Base-by-base conservation (phyloP, 2,797 vertebrate genomes). In the Phataginus tricuspis region DNA sequence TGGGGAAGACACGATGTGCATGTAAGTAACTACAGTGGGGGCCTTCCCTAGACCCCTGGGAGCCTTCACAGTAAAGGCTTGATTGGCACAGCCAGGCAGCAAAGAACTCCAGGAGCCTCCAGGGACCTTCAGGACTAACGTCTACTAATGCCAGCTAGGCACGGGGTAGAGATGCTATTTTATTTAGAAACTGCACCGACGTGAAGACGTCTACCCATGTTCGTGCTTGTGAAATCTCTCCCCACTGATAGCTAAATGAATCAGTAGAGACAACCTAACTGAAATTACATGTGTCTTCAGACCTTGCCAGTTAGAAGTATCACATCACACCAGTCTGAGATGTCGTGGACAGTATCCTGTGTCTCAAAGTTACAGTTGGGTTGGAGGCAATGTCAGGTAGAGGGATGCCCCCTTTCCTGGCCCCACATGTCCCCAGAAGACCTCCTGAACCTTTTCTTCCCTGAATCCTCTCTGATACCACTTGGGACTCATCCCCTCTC, bases 11-110 rank as follows among this genome's bases (percentile, higher is more conserved):
- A 15, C 7, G 7, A 29, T 2, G 27, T 74, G 29, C 45, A 45
- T 11, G 11, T 45, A 45, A 45, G 45, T 21, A 72, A 29, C 18
- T 21, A 15, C 0, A 7, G n/a, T 9, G 7, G 14, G 13, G 14
- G 15, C 7, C 0, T n/a, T 55, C 14, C 75, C 31, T 5, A 34
- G 11, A 51, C 55, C 34, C 14, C 2, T 1, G 2, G 2, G 21
- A 75, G 1, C 25, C 1, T 1, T 1, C 57, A n/a, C 6, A 84
- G 25, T 25, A 25, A 66, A 61, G 0, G 7, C 59, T 55, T n/a
- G 45, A 1, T 9, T 7, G 21, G 37, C 71, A 57, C 3, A 1
- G 9, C 3, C 16, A 4, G 39, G 49, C 1, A 12, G 3, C 12
- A 29, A 15, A 61, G 51, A 19, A 9, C 5, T 19, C 2, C 2